Conservation (phyloP, 2,888 invertebrate species). For the Brachycybe producta region DNA sequence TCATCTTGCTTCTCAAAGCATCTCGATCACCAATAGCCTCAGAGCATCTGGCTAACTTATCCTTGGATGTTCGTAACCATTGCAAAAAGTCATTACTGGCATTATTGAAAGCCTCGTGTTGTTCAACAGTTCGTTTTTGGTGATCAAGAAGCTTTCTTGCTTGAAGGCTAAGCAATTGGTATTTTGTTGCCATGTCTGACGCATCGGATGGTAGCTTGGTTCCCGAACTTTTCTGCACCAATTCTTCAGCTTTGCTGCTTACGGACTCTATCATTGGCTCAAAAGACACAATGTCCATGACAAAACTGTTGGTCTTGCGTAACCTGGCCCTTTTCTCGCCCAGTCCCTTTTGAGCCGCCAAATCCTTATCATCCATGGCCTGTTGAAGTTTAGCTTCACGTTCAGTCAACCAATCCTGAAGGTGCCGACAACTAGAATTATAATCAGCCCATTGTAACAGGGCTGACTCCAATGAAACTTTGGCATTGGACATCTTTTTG, state of each 20-base stretch:
- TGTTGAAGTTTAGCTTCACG: constrained; percentile 82
- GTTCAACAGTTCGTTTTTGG: constrained; percentile 67
- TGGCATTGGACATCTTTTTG: constrained; percentile 80
- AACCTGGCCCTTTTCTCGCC: constrained; percentile 79
- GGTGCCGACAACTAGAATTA: constrained; percentile 78
- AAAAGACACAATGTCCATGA: constrained; percentile 91
- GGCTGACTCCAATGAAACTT: constrained; percentile 78
- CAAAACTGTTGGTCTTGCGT: constrained; percentile 81
- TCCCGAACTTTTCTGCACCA: constrained; percentile 70
- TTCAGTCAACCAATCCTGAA: constrained; percentile 89
- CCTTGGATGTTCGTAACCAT: constrained; percentile 84
- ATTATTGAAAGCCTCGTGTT: constrained; percentile 83
- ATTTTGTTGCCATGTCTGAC: constrained; percentile 80
- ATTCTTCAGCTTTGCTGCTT: constrained; percentile 79
- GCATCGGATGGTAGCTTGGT: constrained; percentile 39
- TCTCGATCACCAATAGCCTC: constrained; percentile 87
- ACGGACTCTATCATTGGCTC: constrained; percentile 96
- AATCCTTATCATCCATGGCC: constrained; percentile 62
- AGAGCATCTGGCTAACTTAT: constrained; percentile 77
- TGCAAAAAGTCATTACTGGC: constrained; percentile 80
- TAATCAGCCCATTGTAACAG: constrained; percentile 92
- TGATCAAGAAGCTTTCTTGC: constrained; percentile 83
- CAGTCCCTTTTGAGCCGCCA: constrained; percentile 36
- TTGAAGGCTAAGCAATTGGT: constrained; percentile 75
- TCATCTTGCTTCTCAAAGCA: constrained; percentile 68